Evolutionary conservation across 1,140 invertebrate genomes (phyloP), one percentile per base, ranked within the genome.

Genomic region (Drosophila mojavensis): DNA sequence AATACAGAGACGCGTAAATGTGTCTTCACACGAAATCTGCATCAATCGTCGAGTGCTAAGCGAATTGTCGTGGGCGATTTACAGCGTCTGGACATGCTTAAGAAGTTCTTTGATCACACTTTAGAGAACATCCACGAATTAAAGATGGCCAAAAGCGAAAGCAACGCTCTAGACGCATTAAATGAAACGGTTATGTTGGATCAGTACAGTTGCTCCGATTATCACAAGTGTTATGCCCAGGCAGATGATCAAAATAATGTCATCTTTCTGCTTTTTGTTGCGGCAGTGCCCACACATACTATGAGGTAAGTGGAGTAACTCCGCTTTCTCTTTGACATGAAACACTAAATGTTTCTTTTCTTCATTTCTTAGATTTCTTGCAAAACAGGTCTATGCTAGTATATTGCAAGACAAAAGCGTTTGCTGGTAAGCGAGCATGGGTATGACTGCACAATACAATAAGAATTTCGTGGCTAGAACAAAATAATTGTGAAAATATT

Each of bases 121-220:
- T 56, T 91, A 36, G 77, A 91, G 58, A 64, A 80, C 3, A 72
- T 79, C 50, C 62, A 80, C 10, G 58, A 79, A 5, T 43, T 90
- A 13, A 79, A 79, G 39, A 20, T 56, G 0, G 55, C 41, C 6
- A 63, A 47, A 15, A 28, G 43, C 17, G 51, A 63, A 4, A 17
- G 13, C 45, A 43, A 5, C 9, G 54, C 61, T 6, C 11, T 56
- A 5, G 47, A 65, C 4, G 24, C 72, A 5, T 10, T 1, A 3
- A 20, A 3, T 47, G 63, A 61, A 17, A 39, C 69, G 0, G 33
- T 30, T 36, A 61, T 91, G 24, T 7, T 90, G 13, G 85, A 91
- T 56, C 90, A 91, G 50, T 89, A 89, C 58, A 89, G 86, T 58
- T 91, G 86, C 60, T 85, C 88, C 6, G 90, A 91, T 33, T 90